phyloP scores from a whole-genome alignment of 2,113 vertebrate species.

The Nansenia antarctica region DNA sequence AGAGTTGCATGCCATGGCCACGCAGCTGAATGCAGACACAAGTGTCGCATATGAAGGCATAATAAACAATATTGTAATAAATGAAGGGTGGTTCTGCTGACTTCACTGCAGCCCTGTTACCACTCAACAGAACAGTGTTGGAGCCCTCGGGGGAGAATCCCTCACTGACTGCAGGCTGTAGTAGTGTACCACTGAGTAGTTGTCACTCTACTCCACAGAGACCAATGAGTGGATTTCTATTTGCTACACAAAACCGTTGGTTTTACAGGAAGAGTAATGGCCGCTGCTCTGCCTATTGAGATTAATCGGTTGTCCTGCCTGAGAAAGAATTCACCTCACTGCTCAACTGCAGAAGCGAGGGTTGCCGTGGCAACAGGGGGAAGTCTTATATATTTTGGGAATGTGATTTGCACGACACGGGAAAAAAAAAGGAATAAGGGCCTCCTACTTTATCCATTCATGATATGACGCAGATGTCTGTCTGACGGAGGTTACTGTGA shows the following conservation, averaged over 20 bases:
- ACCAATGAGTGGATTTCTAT: background rate
- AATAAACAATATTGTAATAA: background rate
- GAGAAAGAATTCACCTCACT: conserved; percentile 7
- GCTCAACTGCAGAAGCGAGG: background rate
- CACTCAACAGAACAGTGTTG: background rate
- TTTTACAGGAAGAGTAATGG: background rate
- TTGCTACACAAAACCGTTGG: background rate
- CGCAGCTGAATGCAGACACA: conserved; percentile 4
- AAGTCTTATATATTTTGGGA: background rate
- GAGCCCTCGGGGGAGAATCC: background rate
- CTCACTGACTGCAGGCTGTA: background rate
- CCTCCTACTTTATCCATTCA: background rate
- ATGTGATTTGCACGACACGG: background rate
- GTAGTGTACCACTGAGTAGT: background rate
- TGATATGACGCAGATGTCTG: background rate
- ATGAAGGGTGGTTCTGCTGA: background rate
- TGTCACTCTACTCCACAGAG: background rate
- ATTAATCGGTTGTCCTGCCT: conserved; percentile 30
- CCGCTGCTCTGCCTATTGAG: conserved; percentile 14
- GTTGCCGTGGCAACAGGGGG: conserved; percentile 30
- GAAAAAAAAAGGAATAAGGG: background rate
- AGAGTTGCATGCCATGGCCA: background rate
- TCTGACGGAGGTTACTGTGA: background rate
- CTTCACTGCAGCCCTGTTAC: background rate
- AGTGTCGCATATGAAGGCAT: background rate